Evolutionary conservation across 2,797 vertebrate species (phyloP), one percentile per base, ranked within the genome.

Genomic region (Clarias laeviceps): DNA sequence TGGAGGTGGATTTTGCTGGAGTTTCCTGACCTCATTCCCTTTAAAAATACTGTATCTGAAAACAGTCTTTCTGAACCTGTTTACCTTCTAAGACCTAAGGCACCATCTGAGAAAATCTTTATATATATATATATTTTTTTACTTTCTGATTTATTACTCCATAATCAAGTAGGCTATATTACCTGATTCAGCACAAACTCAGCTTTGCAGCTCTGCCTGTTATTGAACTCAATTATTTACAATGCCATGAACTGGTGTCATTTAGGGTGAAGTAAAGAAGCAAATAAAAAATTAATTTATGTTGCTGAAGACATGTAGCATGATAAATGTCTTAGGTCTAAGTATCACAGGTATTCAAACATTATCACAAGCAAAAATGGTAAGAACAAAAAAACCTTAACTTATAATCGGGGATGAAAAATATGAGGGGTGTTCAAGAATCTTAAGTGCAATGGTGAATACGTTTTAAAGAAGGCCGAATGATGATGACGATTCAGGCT

Each of bases 211-310:
- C n/a, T 61, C 22, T 37, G 76, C 32, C 57, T 61, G 56, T 24
- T 78, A 78, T 61, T 61, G 32, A 78, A 78, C 57, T 61, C 76
- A n/a, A 37, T 61, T 78, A 61, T 37, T 78, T 78, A 61, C 76
- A 78, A 59, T 79, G 14, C 34, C 62, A 62, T 62, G 40, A 15
- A 32, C 54, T 59, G 17, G 20, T 12, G 32, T 15, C 27, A 27
- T 1, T 12, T 57, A 12, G 22, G 37, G 70, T 29, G 14, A 77
- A 57, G 5, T 4, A 15, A 34, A 77, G 27, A 29, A 56, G 4
- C 6, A 7, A 32, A 76, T 11, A 20, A 70, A 3, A 22, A 5
- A 77, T 29, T 24, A 0, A 59, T 76, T 76, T 56, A 56, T 59
- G 37, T 4, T 56, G 56, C 17, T 11, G 29, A 22, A 77, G 9